phyloP scores from a whole-genome alignment of 2,888 invertebrate genomes.

The Orthosia cruda region DNA sequence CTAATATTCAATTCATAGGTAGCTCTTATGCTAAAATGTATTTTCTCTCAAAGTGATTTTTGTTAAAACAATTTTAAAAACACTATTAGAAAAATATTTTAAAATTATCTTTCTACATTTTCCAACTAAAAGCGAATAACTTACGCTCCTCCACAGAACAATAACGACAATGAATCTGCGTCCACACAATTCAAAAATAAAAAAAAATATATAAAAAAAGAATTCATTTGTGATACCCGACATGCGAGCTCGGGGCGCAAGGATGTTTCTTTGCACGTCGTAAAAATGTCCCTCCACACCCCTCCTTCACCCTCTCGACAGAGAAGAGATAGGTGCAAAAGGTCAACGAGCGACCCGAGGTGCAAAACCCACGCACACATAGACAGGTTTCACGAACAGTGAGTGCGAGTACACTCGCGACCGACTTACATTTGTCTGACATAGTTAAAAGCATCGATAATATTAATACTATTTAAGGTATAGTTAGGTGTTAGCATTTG shows the following conservation, averaged over 20 bases:
- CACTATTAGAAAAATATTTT: neutral
- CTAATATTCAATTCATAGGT: neutral
- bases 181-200: slow-evolving; percentile 69
- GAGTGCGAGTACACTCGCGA: too few species aligned
- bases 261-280: slow-evolving; percentile 72
- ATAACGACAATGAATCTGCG: slow-evolving; percentile 59
- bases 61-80: too few species aligned
- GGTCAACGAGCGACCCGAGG: too few species aligned
- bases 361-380: too few species aligned
- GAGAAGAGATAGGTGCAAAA: neutral
- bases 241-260: slow-evolving; percentile 63
- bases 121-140: slow-evolving; percentile 30
- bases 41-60: neutral
- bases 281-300: slow-evolving; percentile 63
- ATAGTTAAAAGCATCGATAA: too few species aligned
- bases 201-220: slow-evolving; percentile 63
- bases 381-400: too few species aligned
- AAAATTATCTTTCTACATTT: neutral
- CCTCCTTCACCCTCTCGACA: slow-evolving; percentile 21
- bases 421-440: too few species aligned
- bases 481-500: too few species aligned
- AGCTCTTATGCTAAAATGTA: neutral
- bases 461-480: too few species aligned
- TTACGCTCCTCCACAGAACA: slow-evolving; percentile 52
- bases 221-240: slow-evolving; percentile 74